Conservation (phyloP, 2,113 vertebrate genomes). For the Myodes glareolus region DNA sequence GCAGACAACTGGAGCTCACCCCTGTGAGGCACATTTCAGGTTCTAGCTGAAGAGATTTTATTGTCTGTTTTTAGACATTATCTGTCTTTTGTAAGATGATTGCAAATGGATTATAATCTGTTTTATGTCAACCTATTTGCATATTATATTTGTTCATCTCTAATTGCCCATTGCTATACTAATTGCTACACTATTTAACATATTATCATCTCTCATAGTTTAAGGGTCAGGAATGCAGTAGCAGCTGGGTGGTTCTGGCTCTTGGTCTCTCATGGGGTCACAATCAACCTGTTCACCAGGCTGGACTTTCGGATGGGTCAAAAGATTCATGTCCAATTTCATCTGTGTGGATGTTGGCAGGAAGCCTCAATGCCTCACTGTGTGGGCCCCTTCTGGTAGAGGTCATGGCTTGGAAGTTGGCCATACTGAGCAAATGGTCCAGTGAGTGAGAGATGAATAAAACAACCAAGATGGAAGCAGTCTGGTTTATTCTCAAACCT, state of each 20-base stretch:
- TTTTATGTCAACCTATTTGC: conserved; percentile 28
- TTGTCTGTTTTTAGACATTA: conserved; percentile 26
- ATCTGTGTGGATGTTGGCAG: neutral
- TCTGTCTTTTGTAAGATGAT: conserved; percentile 43
- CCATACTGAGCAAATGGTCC: neutral
- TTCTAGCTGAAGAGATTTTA: conserved; percentile 18
- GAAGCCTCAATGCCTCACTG: neutral
- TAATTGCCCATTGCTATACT: conserved; percentile 23
- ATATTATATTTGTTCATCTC: conserved; percentile 35
- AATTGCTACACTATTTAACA: neutral
- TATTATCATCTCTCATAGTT: neutral
- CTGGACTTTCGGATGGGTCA: neutral
- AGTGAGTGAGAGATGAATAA: neutral
- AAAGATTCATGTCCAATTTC: neutral
- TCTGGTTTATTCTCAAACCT: neutral
- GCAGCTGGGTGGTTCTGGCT: neutral
- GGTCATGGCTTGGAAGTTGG: neutral
- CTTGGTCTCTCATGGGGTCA: neutral
- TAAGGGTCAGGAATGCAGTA: neutral
- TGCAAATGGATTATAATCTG: neutral
- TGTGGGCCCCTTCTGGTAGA: neutral
- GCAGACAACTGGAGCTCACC: neutral
- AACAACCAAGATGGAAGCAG: neutral
- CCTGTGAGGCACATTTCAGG: neutral
- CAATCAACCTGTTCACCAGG: conserved; percentile 2